Conservation (phyloP, 2,113 vertebrate species). For the Semicossyphus pulcher region DNA sequence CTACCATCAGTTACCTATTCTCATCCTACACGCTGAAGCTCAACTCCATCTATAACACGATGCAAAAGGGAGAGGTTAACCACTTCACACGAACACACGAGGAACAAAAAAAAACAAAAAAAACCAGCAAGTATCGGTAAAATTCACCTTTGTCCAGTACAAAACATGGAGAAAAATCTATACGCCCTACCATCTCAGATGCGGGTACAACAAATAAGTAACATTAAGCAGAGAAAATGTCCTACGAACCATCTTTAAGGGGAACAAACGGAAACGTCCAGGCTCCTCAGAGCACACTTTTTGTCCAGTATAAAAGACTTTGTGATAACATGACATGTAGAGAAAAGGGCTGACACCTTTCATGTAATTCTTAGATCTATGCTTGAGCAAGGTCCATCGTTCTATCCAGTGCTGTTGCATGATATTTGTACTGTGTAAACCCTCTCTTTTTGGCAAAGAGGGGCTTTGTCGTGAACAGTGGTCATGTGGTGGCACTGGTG, state of each 20-base stretch:
- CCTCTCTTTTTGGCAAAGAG: conserved; percentile 57
- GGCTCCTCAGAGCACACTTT: conserved; percentile 73
- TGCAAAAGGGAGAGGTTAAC: conserved; percentile 67
- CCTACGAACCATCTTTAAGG: conserved; percentile 64
- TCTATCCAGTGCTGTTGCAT: conserved; percentile 85
- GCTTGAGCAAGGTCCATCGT: conserved; percentile 77
- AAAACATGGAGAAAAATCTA: conserved; percentile 75
- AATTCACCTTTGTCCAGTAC: conserved; percentile 87
- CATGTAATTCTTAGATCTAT: conserved; percentile 76
- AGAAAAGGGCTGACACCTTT: conserved; percentile 74
- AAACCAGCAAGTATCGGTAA: conserved; percentile 78
- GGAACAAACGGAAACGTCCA: conserved; percentile 48
- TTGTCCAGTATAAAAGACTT: conserved; percentile 85
- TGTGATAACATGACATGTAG: conserved; percentile 74
- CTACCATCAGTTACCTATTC: conserved; percentile 67
- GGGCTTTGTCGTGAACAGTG: conserved; percentile 69
- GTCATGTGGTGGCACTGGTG: conserved; percentile 81
- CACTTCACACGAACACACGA: conserved; percentile 65
- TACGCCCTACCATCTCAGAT: conserved; percentile 77
- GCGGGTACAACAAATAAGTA: conserved; percentile 70
- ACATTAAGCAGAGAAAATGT: conserved; percentile 65
- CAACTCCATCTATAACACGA: conserved; percentile 66
- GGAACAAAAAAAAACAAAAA: conserved; percentile 20
- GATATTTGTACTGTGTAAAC: conserved; percentile 74
- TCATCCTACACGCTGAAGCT: conserved; percentile 73